Base-by-base conservation (phyloP, 2,113 vertebrate genomes). In the Trinectes maculatus region DNA sequence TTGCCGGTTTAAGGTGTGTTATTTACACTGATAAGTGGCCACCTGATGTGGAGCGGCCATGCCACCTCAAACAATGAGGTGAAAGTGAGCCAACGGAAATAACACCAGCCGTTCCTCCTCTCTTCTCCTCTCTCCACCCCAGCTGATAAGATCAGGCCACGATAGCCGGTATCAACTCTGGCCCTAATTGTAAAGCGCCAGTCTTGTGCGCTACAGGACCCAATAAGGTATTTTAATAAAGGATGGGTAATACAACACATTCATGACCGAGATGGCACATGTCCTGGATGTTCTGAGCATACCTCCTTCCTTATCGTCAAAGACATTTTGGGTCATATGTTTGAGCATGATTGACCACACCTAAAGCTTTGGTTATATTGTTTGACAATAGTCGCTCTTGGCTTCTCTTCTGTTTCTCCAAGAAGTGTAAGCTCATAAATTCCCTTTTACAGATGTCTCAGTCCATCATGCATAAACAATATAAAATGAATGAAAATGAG, bases 81-180 rank as follows among this genome's bases (percentile, higher is more conserved):
- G 39, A 83, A 65, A 64, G 31, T 43, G 71, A 64, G 81, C 77
- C 81, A 80, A 76, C 81, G 80, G 89, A 92, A 92, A 91, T 82
- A 85, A 87, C 80, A 83, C 64, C 61, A 61, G 42, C 52, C 24
- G 19, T 70, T 54, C 64, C 53, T 71, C 64, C 43, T 61, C 55
- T 42, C 53, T 5, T 28, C 56, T 66, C 13, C 52, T 33, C 51
- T 67, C 69, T 39, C 44, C 67, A 26, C 66, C 52, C 43, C 12
- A 26, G 53, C 74, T 79, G 91, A 91, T 88, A 82, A 86, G 75
- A 85, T 85, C 69, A 71, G 49, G 24, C 33, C 18, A 18, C 74
- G 24, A 31, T 64, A 73, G 65, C 57, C 62, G 60, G 55, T 64
- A 73, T 84, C 79, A 74, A 31, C 72, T 60, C 36, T 29, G 56